Conservation (phyloP, 1,140 invertebrate species). For the Sitobion miscanthi region DNA sequence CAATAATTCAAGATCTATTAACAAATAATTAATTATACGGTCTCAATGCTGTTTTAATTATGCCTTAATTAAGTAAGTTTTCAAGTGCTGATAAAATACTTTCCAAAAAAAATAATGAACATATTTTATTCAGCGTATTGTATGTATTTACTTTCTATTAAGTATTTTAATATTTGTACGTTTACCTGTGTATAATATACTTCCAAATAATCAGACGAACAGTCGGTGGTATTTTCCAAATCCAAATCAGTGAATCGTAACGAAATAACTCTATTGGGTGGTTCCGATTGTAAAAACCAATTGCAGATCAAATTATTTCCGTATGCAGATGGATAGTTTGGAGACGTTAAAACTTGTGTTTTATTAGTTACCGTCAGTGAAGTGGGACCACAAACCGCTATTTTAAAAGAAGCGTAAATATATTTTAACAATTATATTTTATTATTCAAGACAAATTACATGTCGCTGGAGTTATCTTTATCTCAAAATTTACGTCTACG, state of each 20-base stretch:
- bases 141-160: not conserved
- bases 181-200: not conserved
- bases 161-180: not conserved
- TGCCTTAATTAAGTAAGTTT: not conserved
- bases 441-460: not conserved
- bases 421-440: not conserved
- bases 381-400: slow-evolving; percentile 4
- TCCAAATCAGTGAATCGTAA: slow-evolving; percentile 27
- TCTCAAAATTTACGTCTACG: slow-evolving; percentile 1
- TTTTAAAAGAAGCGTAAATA: not conserved
- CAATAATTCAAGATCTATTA: not conserved
- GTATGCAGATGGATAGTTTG: slow-evolving; percentile 3
- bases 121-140: too few species aligned
- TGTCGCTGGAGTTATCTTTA: slow-evolving; percentile 18
- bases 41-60: not conserved
- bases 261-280: not conserved
- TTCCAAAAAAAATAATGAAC: not conserved
- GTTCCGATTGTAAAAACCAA: not conserved
- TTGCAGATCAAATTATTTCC: not conserved
- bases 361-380: not conserved
- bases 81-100: not conserved
- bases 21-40: not conserved
- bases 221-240: slow-evolving; percentile 5
- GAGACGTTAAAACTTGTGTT: slow-evolving; percentile 42
- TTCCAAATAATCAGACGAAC: slow-evolving; percentile 27